Conservation (phyloP, 2,888 invertebrate genomes). For the Orchesella flavescens region DNA sequence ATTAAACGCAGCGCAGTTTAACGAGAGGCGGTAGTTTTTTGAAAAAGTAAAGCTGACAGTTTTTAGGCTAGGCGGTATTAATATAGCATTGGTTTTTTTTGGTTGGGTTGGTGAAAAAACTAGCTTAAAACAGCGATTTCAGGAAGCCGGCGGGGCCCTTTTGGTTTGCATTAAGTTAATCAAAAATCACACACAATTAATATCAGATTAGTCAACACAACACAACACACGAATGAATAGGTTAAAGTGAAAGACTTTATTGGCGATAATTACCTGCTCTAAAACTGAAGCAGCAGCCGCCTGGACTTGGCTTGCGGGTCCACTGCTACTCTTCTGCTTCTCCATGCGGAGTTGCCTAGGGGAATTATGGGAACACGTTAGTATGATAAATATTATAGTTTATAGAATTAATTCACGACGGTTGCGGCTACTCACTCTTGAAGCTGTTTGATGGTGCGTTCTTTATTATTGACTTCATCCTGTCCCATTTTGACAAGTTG, state of each 20-base stretch:
- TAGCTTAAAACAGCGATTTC: conserved; percentile 72
- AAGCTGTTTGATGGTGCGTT: conserved; percentile 91
- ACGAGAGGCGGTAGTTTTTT: too few species aligned
- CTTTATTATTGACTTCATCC: conserved; percentile 93
- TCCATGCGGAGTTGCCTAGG: conserved; percentile 83
- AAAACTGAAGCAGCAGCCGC: conserved; percentile 40
- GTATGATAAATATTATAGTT: too few species aligned
- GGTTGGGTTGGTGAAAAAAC: too few species aligned
- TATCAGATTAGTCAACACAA: not conserved
- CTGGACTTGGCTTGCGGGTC: conserved; percentile 38
- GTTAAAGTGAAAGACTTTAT: conserved; percentile 8
- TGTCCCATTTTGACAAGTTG: conserved; percentile 94
- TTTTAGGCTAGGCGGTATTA: too few species aligned
- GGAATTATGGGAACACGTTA: conserved; percentile 73
- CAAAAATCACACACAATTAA: not conserved
- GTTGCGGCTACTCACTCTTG: conserved; percentile 83
- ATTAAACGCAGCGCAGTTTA: too few species aligned
- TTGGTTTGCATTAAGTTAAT: conserved; percentile 14
- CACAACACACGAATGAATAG: too few species aligned
- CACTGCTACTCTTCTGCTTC: conserved; percentile 56
- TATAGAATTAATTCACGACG: too few species aligned
- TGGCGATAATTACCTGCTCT: conserved; percentile 50
- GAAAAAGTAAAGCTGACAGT: too few species aligned
- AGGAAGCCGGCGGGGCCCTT: conserved; percentile 72
- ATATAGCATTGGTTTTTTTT: too few species aligned